A percentile compares a stretch with the other conserved stretches of the same genome.
phyloP scores from a whole-genome alignment of 2,113 vertebrate species.

The Scolopax mira region DNA sequence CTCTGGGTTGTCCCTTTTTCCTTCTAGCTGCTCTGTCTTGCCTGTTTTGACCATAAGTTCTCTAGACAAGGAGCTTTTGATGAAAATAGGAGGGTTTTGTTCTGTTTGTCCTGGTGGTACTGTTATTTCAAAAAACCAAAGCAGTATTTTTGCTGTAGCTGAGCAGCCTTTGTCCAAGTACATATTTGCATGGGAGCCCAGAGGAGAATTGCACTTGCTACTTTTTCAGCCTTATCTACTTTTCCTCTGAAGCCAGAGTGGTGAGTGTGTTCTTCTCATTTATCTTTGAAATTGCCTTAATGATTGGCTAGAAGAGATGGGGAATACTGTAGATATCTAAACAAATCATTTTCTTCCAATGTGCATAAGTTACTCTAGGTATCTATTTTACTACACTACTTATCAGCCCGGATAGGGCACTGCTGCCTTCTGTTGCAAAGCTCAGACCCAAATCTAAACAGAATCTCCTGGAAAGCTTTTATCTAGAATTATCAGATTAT shows the following conservation, averaged over 20 bases:
- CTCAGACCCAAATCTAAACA: not conserved
- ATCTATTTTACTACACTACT: not conserved
- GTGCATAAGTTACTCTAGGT: not conserved
- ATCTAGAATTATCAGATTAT: not conserved
- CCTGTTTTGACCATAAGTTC: not conserved
- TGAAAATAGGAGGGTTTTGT: not conserved
- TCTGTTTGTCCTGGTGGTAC: not conserved
- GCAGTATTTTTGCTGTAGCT: not conserved
- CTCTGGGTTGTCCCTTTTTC: not conserved
- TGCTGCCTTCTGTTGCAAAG: not conserved
- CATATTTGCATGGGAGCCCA: not conserved
- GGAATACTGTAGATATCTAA: slow-evolving; percentile 4
- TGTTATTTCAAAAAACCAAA: not conserved
- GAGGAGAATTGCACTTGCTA: slow-evolving; percentile 44
- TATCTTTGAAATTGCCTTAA: slow-evolving; percentile 41
- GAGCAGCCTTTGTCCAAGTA: not conserved
- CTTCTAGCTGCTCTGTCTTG: not conserved
- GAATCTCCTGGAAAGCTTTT: not conserved
- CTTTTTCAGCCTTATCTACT: slow-evolving; percentile 53
- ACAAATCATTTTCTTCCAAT: slow-evolving; percentile 19
- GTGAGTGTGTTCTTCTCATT: slow-evolving; percentile 22
- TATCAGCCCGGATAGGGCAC: not conserved
- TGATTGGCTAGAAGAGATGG: not conserved
- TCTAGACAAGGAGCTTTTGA: not conserved
- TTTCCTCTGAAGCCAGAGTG: not conserved